A percentile compares a stretch with the other conserved stretches of the same genome.
Evolutionary conservation across 2,888 invertebrate genomes (phyloP).

Genomic region (Corythucha ciliata): DNA sequence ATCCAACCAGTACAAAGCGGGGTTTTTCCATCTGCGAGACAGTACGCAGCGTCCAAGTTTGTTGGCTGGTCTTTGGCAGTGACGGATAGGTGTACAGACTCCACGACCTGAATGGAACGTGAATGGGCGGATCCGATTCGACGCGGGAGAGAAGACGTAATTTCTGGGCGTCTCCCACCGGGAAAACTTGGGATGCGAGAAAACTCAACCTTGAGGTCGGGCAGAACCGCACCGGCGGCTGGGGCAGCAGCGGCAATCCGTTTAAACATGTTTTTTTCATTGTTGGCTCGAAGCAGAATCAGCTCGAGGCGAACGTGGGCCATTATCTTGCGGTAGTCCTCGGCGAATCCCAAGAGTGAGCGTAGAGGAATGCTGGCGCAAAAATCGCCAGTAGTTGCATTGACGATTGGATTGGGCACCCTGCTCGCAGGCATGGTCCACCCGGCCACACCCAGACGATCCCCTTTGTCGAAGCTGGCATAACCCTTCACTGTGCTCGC

Average conservation of each 20-base stretch:
- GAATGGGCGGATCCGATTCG: slow-evolving; percentile 24
- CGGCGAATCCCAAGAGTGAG: slow-evolving; percentile 31
- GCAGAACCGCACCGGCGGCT: too few species aligned
- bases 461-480: background rate
- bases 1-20: slow-evolving; percentile 39
- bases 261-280: slow-evolving; percentile 21
- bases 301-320: slow-evolving; percentile 14
- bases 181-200: too few species aligned
- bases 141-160: slow-evolving; percentile 27
- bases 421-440: background rate
- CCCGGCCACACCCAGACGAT: slow-evolving; percentile 3
- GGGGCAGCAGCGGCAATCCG: too few species aligned
- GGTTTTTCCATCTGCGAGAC: slow-evolving; percentile 40
- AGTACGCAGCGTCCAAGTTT: slow-evolving; percentile 38
- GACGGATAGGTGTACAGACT: slow-evolving; percentile 40
- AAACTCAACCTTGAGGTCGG: too few species aligned
- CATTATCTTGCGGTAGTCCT: slow-evolving; percentile 32
- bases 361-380: slow-evolving; percentile 30
- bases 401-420: background rate
- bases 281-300: slow-evolving; percentile 7
- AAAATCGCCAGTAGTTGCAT: background rate
- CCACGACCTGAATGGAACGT: slow-evolving; percentile 39
- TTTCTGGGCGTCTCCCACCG: slow-evolving; percentile 14
- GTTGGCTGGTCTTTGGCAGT: slow-evolving; percentile 37
- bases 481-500: slow-evolving; percentile 20